Evolutionary conservation across 2,113 vertebrate genomes (phyloP).

Genomic region (Zootoca vivipara): DNA sequence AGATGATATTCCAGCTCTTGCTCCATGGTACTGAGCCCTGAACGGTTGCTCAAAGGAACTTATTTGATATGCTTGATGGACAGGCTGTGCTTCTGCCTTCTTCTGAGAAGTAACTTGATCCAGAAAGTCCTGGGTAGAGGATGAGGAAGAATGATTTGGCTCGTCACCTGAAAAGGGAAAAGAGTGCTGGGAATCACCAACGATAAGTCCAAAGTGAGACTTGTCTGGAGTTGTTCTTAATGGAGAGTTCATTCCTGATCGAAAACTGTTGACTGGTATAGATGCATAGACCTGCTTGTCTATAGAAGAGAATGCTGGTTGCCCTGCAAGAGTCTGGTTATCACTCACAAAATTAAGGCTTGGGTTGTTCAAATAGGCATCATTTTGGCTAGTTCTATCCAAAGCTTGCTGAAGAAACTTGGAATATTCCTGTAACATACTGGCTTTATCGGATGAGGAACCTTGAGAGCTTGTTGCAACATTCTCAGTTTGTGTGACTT

Average conservation of each 20-base stretch:
- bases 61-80: conserved; percentile 95
- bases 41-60: conserved; percentile 96
- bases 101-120: conserved; percentile 96
- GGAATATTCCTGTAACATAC: conserved; percentile 97
- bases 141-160: conserved; percentile 89
- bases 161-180: conserved; percentile 98
- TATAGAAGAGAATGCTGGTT: conserved; percentile 91
- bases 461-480: conserved; percentile 85
- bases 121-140: conserved; percentile 94
- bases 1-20: conserved; percentile 88
- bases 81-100: conserved; percentile 93
- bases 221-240: conserved; percentile 94
- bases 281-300: conserved; percentile 94
- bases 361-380: conserved; percentile 96
- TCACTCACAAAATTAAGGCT: conserved; percentile 96
- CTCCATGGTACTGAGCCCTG: conserved; percentile 91
- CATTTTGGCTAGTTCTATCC: conserved; percentile 99
- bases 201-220: conserved; percentile 95
- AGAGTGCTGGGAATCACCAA: conserved; percentile 94
- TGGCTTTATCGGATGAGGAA: conserved; percentile 93
- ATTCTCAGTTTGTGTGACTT: conserved; percentile 85
- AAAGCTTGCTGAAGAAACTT: conserved; percentile 98
- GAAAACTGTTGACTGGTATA: conserved; percentile 88
- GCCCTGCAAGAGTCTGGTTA: conserved; percentile 88
- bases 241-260: conserved; percentile 93